Evolutionary conservation across 2,888 invertebrate species (phyloP), one percentile per base, ranked within the genome.

Genomic region (Agapostemon virescens): DNA sequence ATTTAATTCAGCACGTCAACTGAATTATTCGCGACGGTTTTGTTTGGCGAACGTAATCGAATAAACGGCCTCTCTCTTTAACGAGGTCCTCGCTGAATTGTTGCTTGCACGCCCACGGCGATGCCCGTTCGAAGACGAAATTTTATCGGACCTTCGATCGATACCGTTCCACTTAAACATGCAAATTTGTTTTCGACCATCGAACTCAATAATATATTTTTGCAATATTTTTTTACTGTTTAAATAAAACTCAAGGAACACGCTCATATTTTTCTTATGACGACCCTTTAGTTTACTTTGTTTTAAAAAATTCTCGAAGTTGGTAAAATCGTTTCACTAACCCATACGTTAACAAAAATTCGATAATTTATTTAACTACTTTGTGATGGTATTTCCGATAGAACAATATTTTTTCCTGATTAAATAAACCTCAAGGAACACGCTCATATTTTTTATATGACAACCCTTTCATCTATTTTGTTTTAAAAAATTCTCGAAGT

Each of bases 371-470:
- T n/a, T n/a, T n/a, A n/a, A n/a, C n/a, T n/a, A n/a, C n/a, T n/a
- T n/a, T n/a, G n/a, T n/a, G n/a, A n/a, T n/a, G n/a, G n/a, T n/a
- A n/a, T n/a, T n/a, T n/a, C n/a, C n/a, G n/a, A n/a, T n/a, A n/a
- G n/a, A n/a, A n/a, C 0, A 23, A 23, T 23, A 23, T 40, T 55
- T 13, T 26, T 26, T 17, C 1, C 55, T 26, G 26, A 26, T 26
- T 15, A 13, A 26, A 26, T 5, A n/a, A 15, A 15, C 1, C 1
- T 23, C 1, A 5, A 26, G 0, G 55, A 55, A 26, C 1, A 17
- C 5, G 0, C 0, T 0, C 1, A 26, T 26, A 23, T 6, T 55
- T 55, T 55, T 15, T 26, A 26, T 15, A 26, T 0, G 0, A 17
- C 26, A 0, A 55, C 6, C 0, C 55, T 0, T 26, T 55, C 26